phyloP scores from a whole-genome alignment of 2,113 vertebrate species.

The Spheniscus mendiculus region DNA sequence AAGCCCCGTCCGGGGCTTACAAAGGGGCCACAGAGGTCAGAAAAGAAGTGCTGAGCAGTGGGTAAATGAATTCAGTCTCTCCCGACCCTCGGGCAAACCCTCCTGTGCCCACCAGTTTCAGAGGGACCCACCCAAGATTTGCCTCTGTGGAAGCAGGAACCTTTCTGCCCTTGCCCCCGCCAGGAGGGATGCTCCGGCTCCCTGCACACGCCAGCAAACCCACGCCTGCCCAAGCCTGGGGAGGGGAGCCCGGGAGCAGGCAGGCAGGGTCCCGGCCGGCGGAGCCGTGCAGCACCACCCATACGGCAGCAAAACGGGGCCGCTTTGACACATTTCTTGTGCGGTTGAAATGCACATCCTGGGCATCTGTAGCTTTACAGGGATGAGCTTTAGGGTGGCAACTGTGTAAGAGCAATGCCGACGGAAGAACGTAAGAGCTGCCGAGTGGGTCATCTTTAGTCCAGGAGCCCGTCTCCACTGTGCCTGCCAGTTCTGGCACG shows the following conservation, averaged over 20 bases:
- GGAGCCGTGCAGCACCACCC: fast-evolving
- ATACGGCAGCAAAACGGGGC: fast-evolving
- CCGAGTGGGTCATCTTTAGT: fast-evolving
- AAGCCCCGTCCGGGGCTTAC: not conserved
- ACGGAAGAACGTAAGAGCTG: fast-evolving
- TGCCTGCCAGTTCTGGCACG: fast-evolving
- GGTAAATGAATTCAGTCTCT: not conserved
- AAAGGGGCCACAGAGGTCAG: not conserved
- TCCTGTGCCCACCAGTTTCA: not conserved
- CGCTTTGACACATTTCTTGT: fast-evolving
- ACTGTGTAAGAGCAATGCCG: fast-evolving
- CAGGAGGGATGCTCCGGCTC: not conserved
- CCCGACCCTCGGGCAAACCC: not conserved
- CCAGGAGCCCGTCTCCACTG: fast-evolving
- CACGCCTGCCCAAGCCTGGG: fast-evolving
- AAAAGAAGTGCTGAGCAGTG: not conserved
- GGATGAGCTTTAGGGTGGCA: not conserved
- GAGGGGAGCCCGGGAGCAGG: fast-evolving
- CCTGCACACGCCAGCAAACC: not conserved
- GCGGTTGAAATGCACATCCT: not conserved
- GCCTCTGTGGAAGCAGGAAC: not conserved
- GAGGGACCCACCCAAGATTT: not conserved
- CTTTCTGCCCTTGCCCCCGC: not conserved
- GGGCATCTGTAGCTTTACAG: not conserved
- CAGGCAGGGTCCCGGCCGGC: not conserved